phyloP scores from a whole-genome alignment of 35 echinoderm and acorn worm species.

The Diadema setosum region DNA sequence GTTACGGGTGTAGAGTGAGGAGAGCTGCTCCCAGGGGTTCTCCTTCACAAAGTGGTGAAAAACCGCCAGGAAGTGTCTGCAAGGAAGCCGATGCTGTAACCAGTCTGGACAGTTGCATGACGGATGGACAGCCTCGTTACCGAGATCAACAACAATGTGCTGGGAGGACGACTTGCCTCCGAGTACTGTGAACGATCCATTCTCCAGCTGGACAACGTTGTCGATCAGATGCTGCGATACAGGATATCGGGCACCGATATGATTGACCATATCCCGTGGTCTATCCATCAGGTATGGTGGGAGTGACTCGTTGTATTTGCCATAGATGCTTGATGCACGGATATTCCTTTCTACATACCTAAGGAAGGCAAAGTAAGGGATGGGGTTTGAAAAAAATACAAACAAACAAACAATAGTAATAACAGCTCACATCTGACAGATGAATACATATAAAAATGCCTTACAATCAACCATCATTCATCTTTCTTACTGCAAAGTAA shows the following conservation, averaged over 20 bases:
- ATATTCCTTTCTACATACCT: background rate
- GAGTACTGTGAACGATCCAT: background rate
- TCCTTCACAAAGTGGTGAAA: background rate
- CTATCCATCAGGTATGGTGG: background rate
- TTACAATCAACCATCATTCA: too few species aligned
- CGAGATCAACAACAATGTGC: background rate
- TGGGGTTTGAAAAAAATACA: background rate
- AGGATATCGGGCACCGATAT: background rate
- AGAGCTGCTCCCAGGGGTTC: background rate
- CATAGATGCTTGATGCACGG: background rate
- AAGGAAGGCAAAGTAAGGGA: background rate
- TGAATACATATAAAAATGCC: too few species aligned
- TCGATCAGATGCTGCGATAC: background rate
- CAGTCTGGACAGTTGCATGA: background rate
- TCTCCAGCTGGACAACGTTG: background rate
- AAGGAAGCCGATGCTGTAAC: background rate
- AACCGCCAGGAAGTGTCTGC: slow-evolving; percentile 12
- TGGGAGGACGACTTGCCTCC: background rate
- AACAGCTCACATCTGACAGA: too few species aligned
- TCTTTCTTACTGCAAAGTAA: too few species aligned
- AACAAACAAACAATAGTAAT: background rate
- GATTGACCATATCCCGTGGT: background rate
- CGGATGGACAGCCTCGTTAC: background rate
- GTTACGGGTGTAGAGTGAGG: background rate
- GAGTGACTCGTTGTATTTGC: background rate